Evolutionary conservation across 2,888 invertebrate species (phyloP).

Genomic region (Euclidia mi): DNA sequence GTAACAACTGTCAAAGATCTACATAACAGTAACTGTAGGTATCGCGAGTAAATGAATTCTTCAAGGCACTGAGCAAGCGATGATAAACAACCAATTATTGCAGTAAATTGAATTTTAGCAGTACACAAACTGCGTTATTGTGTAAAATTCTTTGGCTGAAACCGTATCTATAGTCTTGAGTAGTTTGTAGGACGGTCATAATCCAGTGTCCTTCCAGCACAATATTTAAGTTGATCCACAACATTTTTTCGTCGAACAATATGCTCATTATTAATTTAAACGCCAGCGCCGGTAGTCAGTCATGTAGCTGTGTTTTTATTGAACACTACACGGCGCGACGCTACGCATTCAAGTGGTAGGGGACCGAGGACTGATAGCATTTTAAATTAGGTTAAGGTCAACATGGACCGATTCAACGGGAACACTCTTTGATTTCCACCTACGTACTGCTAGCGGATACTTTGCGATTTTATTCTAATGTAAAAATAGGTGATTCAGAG

Average conservation of each 20-base stretch:
- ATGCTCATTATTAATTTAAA: conserved; percentile 87
- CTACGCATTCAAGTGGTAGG: conserved; percentile 31
- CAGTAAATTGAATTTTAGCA: too few species aligned
- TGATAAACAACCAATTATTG: too few species aligned
- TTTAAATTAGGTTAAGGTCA: conserved; percentile 89
- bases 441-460: conserved; percentile 4
- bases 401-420: conserved; percentile 53
- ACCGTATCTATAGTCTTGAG: too few species aligned
- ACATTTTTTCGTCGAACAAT: conserved; percentile 74
- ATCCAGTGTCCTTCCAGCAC: too few species aligned
- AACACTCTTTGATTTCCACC: conserved; percentile 41
- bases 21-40: too few species aligned
- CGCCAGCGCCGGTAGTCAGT: conserved; percentile 76
- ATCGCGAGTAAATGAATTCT: too few species aligned
- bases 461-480: neutral
- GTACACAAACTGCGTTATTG: too few species aligned
- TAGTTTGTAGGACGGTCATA: too few species aligned
- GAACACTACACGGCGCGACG: conserved; percentile 44
- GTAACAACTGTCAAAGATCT: too few species aligned
- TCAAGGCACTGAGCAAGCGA: too few species aligned
- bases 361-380: conserved; percentile 78
- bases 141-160: too few species aligned
- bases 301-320: conserved; percentile 81
- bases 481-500: neutral
- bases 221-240: conserved; percentile 57